These are phyloP conservation scores for Paralvinella palmiformis DNA, from an alignment of 1,140 invertebrate genomes.

Conservation along the genomic window DNA sequence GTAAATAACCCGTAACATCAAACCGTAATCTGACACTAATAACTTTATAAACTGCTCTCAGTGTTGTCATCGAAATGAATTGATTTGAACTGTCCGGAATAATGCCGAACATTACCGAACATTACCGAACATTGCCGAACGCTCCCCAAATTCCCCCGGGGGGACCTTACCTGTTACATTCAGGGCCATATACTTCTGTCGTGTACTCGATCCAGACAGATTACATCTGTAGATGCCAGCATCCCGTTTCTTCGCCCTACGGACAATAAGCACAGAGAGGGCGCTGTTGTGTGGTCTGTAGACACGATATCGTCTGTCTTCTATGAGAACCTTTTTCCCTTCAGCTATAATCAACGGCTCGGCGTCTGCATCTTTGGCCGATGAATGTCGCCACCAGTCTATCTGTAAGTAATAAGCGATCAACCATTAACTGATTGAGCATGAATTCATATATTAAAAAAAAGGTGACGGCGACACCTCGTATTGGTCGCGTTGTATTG, in stretches of 20 bases:
- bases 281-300: conserved; percentile 20
- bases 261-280: conserved; percentile 20
- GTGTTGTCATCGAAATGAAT: too few relatives aligned
- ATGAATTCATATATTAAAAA: background rate
- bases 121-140: too few relatives aligned
- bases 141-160: background rate
- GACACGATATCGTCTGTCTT: conserved; percentile 14
- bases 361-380: conserved; percentile 6
- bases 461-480: background rate
- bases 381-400: conserved; percentile 13
- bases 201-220: conserved; percentile 16
- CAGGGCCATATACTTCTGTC: conserved; percentile 21
- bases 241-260: conserved; percentile 18
- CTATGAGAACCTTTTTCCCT: conserved; percentile 17
- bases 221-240: conserved; percentile 21
- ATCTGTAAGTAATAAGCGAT: background rate
- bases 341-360: conserved; percentile 7
- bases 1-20: too few relatives aligned
- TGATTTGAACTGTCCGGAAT: too few relatives aligned
- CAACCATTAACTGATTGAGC: background rate
- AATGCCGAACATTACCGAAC: too few relatives aligned
- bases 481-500: too few relatives aligned
- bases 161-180: conserved; percentile 23
- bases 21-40: too few relatives aligned
- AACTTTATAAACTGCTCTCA: too few relatives aligned